These are phyloP conservation scores for Melanogrammus aeglefinus DNA, from an alignment of 2,797 vertebrate genomes.

Conservation along the genomic window DNA sequence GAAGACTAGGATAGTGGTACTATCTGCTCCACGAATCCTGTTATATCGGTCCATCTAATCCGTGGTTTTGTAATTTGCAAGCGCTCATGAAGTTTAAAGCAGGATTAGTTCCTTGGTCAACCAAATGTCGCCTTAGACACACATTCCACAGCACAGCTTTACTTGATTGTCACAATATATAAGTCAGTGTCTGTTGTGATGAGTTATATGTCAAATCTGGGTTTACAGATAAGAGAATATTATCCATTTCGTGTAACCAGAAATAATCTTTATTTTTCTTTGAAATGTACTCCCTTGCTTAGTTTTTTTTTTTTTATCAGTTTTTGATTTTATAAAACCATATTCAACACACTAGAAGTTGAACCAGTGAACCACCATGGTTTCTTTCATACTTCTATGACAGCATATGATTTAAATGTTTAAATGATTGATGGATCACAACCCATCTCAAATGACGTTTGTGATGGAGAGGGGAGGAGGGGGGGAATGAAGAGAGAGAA, in stretches of 20 bases:
- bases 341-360: not conserved
- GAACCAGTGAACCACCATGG: not conserved
- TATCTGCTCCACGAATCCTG: conserved; percentile 51
- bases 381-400: not conserved
- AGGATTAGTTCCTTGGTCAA: conserved; percentile 65
- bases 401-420: not conserved
- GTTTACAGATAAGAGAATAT: not conserved
- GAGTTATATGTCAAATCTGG: not conserved
- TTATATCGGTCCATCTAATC: conserved; percentile 65
- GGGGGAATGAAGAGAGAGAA: not conserved
- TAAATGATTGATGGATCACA: not conserved
- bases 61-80: conserved; percentile 66
- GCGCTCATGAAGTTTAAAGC: conserved; percentile 67
- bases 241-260: not conserved
- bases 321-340: not conserved
- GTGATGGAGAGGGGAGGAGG: not conserved
- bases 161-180: not conserved
- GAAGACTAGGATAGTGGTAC: not conserved
- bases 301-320: not conserved
- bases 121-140: conserved; percentile 60
- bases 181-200: conserved; percentile 34
- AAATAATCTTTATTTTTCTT: not conserved
- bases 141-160: conserved; percentile 21
- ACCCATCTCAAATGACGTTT: not conserved
- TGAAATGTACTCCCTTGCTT: not conserved